Percentiles rank a stretch among this genome's conserved stretches.
Conservation (phyloP, 2,113 vertebrate genomes). For the Otus sunia region DNA sequence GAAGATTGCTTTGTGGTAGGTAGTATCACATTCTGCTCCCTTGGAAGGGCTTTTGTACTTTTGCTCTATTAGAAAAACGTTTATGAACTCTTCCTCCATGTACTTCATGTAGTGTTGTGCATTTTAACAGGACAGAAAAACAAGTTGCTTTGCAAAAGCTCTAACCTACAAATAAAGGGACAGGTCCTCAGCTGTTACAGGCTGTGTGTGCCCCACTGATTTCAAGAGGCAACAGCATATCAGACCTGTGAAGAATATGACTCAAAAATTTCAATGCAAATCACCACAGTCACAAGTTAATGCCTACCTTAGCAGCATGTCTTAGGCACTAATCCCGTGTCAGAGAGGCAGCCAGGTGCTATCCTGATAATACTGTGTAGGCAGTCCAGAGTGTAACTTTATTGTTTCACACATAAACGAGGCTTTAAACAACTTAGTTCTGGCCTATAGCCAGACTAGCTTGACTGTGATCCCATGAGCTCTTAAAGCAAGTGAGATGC, state of each 20-base stretch:
- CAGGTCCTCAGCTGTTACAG: neutral
- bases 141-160: neutral
- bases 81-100: neutral
- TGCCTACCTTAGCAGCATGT: neutral
- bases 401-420: neutral
- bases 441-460: neutral
- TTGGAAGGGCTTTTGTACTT: neutral
- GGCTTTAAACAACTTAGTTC: neutral
- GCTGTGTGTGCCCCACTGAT: neutral
- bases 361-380: neutral
- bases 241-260: neutral
- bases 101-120: neutral
- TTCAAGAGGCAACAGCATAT: neutral
- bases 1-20: neutral
- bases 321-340: neutral
- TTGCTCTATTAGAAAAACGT: neutral
- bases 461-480: neutral
- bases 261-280: neutral
- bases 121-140: neutral
- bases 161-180: neutral
- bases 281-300: neutral
- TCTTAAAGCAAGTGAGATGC: neutral
- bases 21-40: neutral
- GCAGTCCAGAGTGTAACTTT: neutral
- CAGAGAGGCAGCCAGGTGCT: neutral